These are phyloP conservation scores for Microplitis demolitor DNA, from an alignment of 1,140 invertebrate species.

Conservation along the genomic window DNA sequence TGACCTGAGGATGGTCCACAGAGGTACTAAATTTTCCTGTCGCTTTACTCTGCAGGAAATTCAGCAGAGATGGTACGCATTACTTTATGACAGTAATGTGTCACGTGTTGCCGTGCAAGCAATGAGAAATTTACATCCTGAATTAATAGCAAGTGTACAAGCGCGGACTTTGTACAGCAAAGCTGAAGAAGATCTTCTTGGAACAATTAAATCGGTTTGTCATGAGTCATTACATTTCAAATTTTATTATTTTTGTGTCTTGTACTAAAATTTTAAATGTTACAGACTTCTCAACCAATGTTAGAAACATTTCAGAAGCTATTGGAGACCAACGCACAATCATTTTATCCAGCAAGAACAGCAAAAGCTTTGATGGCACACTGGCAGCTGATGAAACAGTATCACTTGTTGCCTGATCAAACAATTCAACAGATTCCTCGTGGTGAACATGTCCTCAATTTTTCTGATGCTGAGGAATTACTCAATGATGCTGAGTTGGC, in stretches of 20 bases:
- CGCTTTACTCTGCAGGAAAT: slow-evolving; percentile 93
- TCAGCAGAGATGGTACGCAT: slow-evolving; percentile 93
- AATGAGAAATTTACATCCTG: slow-evolving; percentile 92
- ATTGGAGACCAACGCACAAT: slow-evolving; percentile 80
- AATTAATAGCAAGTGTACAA: slow-evolving; percentile 84
- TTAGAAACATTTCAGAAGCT: slow-evolving; percentile 84
- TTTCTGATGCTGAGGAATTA: slow-evolving; percentile 91
- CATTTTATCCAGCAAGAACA: slow-evolving; percentile 88
- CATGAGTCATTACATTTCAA: neutral
- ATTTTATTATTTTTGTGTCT: too few species aligned
- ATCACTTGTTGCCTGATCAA: slow-evolving; percentile 90
- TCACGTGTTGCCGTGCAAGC: slow-evolving; percentile 87
- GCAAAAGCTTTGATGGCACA: slow-evolving; percentile 84
- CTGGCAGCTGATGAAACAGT: slow-evolving; percentile 94
- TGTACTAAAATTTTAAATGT: neutral
- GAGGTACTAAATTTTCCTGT: slow-evolving; percentile 95
- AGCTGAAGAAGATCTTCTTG: slow-evolving; percentile 86
- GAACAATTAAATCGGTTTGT: slow-evolving; percentile 82
- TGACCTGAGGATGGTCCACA: slow-evolving; percentile 70
- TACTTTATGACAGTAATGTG: slow-evolving; percentile 90
- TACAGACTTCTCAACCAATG: slow-evolving; percentile 68
- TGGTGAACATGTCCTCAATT: slow-evolving; percentile 76
- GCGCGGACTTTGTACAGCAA: slow-evolving; percentile 88
- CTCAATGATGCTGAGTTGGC: slow-evolving; percentile 83
- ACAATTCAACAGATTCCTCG: slow-evolving; percentile 70